Evolutionary conservation across 1,140 invertebrate species (phyloP), one percentile per base, ranked within the genome.

Genomic region (Aphidius ervi): DNA sequence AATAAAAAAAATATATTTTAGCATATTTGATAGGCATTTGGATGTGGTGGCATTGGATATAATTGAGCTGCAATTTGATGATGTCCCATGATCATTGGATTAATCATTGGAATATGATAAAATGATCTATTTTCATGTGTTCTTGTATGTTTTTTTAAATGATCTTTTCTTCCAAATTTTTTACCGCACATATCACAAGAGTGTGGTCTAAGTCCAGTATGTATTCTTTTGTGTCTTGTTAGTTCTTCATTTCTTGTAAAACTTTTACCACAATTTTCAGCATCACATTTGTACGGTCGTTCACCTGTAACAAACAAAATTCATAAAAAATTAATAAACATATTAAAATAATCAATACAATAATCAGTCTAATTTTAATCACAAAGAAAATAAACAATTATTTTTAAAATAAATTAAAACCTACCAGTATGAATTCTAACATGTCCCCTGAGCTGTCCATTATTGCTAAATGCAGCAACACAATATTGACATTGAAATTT

Each of bases 211-310:
- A 91, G 75, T 2, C 91, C 91, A 0, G 90, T 90, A 74, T 97
- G 94, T 55, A 97, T 97, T 58, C 93, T 83, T 66, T 91, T 90
- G 76, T 97, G 94, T 31, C 94, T 82, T 0, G 94, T 96, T 46
- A 97, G 76, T 72, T 97, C 94, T 77, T 97, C 94, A 75, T 97
- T 97, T 62, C 94, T 83, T 0, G 94, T 95, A 70, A 97, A 97
- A 0, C 88, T 88, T 74, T 95, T 95, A 0, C 88, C 90, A 69
- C 94, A 97, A 49, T 86, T 86, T 48, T 88, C 85, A 40, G 87
- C 84, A 49, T 94, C 90, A 73, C 94, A 97, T 65, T 88, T 88
- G 74, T 89, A 95, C 0, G 93, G 93, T 50, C 92, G 79, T 74
- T 95, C 92, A 4, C 90, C 90, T 91, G 71, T 20, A 77, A 79